These are phyloP conservation scores for Chlorops oryzae DNA, from an alignment of 1,140 invertebrate species.

Conservation along the genomic window DNA sequence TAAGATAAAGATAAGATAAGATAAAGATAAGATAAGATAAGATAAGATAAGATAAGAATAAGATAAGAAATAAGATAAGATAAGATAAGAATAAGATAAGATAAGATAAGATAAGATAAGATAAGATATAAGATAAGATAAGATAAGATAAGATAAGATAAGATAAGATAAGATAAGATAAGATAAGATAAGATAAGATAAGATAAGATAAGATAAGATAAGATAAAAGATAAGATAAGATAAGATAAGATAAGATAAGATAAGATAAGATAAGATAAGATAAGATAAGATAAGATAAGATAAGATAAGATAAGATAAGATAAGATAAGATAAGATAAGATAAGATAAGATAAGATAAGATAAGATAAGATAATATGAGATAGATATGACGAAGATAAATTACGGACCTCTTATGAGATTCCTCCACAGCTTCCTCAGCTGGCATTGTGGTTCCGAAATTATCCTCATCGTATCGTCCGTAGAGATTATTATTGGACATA, in stretches of 20 bases:
- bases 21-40: background rate
- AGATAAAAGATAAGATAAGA: slow-evolving; percentile 7
- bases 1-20: no score
- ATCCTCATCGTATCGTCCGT: slow-evolving; percentile 13
- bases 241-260: slow-evolving; percentile 10
- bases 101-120: slow-evolving; percentile 9
- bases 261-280: slow-evolving; percentile 11
- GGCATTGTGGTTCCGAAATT: slow-evolving; percentile 12
- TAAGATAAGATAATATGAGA: slow-evolving; percentile 9
- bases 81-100: slow-evolving; percentile 9
- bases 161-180: slow-evolving; percentile 11
- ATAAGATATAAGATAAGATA: slow-evolving; percentile 10
- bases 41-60: slow-evolving; percentile 1
- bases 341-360: slow-evolving; percentile 10
- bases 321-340: slow-evolving; percentile 11
- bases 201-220: slow-evolving; percentile 11
- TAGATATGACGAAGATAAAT: no score
- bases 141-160: slow-evolving; percentile 11
- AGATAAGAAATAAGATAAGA: background rate
- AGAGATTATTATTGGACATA: slow-evolving; percentile 11
- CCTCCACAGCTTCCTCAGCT: slow-evolving; percentile 19
- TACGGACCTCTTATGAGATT: slow-evolving; percentile 25
- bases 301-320: slow-evolving; percentile 11
- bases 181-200: slow-evolving; percentile 11
- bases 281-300: slow-evolving; percentile 11